Evolutionary conservation across 2,888 invertebrate species (phyloP).

Genomic region (Leptinotarsa peninsularis): DNA sequence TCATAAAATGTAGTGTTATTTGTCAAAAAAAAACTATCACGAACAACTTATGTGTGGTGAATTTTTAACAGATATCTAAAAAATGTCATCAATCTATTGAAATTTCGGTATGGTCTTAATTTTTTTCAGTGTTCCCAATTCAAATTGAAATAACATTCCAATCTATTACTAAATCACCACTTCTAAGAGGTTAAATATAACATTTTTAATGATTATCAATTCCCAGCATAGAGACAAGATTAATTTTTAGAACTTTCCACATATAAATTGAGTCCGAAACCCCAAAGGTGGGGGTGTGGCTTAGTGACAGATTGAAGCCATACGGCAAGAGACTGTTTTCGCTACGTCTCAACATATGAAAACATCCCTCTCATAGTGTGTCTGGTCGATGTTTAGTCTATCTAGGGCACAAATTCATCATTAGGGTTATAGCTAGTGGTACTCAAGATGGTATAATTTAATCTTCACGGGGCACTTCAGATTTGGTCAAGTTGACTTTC

Average conservation of each 20-base stretch:
- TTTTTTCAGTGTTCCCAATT: neutral
- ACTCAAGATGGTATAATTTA: conserved; percentile 20
- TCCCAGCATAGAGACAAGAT: conserved; percentile 31
- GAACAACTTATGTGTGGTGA: too few relatives aligned
- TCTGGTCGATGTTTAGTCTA: conserved; percentile 63
- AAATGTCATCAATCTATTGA: too few relatives aligned
- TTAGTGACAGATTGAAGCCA: conserved; percentile 67
- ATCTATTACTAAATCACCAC: neutral
- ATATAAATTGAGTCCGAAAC: conserved; percentile 15
- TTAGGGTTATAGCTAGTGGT: conserved; percentile 35
- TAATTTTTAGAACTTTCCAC: conserved; percentile 35
- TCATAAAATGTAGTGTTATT: too few relatives aligned
- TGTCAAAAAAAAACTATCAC: too few relatives aligned
- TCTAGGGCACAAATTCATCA: conserved; percentile 27
- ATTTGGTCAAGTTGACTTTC: conserved; percentile 33
- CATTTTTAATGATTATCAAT: neutral
- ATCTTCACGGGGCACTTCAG: conserved; percentile 22
- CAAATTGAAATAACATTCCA: neutral
- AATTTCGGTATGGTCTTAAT: too few relatives aligned
- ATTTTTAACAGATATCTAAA: too few relatives aligned
- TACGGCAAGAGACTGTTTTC: conserved; percentile 60
- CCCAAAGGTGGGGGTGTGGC: conserved; percentile 53
- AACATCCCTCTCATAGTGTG: conserved; percentile 56
- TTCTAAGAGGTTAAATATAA: neutral
- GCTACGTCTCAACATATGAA: conserved; percentile 52